Base-by-base conservation (phyloP, 2,888 invertebrate genomes). In the Ochlodes sylvanus region DNA sequence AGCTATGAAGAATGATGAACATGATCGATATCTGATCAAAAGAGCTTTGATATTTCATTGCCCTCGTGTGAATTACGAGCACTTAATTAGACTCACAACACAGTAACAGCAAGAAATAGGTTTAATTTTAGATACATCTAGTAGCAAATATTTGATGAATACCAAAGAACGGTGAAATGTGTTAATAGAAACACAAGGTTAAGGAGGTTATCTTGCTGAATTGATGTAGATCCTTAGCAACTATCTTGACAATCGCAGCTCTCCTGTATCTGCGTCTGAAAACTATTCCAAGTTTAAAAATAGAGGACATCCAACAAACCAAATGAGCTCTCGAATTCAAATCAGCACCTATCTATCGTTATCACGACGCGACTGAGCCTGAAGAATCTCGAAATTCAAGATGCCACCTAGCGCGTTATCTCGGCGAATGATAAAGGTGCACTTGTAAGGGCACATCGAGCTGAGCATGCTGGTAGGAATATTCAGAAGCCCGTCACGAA, bases 351-450 rank as follows among this genome's bases (percentile, higher is more conserved):
- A 63, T 32, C 42, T 47, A 27, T 38, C 57, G 15, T 66, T 60
- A 66, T 60, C 60, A 38, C 27, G 44, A n/a, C n/a, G 44, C 19
- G 10, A 21, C 52, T 1, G 12, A 7, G 17, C 19, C 15, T 2
- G 15, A 52, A 41, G 38, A 65, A 65, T 65, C 65, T 65, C 50
- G 65, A 60, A 60, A 54, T 58, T 65, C 65, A 38, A 58, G 60
- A 66, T 66, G 66, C 66, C 66, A 66, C 66, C 66, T 66, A 66
- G 42, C 60, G 60, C 52, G 66, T 54, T 66, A 66, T 66, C 54
- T 54, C 66, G 21, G 58, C 32, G 44, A 12, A 32, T 52, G 66
- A 66, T 66, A 60, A 66, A 57, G 58, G 42, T 50, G 50, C 52
- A 63, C 58, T 65, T 65, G 65, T 58, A 65, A 66, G 58, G 60